Conservation (phyloP, 2,797 vertebrate genomes). For the Falco concolor region DNA sequence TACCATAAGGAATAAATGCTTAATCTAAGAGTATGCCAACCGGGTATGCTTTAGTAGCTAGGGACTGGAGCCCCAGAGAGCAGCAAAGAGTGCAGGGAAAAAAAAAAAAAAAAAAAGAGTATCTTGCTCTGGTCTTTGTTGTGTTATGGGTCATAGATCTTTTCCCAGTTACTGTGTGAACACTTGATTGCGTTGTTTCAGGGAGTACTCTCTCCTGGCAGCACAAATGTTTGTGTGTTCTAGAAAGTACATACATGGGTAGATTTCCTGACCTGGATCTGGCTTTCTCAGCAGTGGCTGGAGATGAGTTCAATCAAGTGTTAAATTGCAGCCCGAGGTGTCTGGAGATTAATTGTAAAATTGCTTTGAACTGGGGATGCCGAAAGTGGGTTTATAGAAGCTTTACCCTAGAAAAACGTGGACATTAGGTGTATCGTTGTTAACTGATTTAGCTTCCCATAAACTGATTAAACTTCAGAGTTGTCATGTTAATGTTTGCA, state of each 20-base stretch:
- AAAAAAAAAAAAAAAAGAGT: background rate
- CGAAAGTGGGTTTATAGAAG: background rate
- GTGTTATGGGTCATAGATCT: background rate
- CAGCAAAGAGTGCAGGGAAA: background rate
- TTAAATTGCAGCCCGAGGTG: background rate
- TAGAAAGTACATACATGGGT: background rate
- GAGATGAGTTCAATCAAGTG: background rate
- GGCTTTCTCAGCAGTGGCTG: background rate
- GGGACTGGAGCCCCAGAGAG: background rate
- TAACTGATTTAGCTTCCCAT: background rate
- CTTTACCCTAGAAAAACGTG: background rate
- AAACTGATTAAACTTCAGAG: background rate
- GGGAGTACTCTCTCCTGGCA: background rate
- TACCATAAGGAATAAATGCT: too few species aligned
- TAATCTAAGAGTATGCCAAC: background rate
- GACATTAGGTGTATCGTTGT: background rate
- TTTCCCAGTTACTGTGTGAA: background rate
- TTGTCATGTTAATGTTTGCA: background rate
- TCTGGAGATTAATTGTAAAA: background rate
- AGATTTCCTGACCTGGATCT: background rate
- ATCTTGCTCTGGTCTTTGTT: background rate
- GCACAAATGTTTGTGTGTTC: background rate
- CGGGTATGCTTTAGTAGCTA: background rate
- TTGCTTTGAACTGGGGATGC: background rate
- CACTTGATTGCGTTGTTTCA: background rate